These are phyloP conservation scores for Synanthedon tipuliformis DNA, from an alignment of 2,888 invertebrate genomes.

Conservation along the genomic window DNA sequence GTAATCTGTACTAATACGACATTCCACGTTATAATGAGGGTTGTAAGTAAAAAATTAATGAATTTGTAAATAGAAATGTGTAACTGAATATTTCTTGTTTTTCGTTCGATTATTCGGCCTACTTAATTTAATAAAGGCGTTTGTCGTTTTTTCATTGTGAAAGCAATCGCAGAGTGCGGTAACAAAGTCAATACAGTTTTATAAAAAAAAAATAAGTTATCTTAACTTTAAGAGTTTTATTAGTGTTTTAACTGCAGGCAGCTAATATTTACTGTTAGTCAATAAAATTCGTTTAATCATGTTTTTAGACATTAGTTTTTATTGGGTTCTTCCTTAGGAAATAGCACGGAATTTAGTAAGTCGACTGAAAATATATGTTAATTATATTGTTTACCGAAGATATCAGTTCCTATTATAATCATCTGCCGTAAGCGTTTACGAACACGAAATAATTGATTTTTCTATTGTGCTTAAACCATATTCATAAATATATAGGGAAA, in stretches of 20 bases:
- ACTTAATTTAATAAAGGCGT: constrained; percentile 8
- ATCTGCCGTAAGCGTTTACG: neutral
- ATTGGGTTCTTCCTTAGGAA: no score
- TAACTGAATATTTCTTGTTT: constrained; percentile 31
- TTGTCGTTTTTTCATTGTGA: neutral
- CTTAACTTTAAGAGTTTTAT: neutral
- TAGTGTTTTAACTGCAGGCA: constrained; percentile 41
- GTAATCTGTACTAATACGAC: constrained; percentile 44
- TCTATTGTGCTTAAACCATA: no score
- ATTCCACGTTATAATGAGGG: constrained; percentile 53
- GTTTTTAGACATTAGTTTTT: no score
- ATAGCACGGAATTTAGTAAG: neutral
- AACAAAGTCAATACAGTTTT: constrained; percentile 1
- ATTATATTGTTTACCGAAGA: neutral
- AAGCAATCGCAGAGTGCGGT: constrained; percentile 4
- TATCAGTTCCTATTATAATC: constrained; percentile 18
- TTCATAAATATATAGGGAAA: no score
- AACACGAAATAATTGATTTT: neutral
- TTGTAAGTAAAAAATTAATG: constrained; percentile 39
- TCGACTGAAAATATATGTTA: neutral
- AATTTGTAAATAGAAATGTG: constrained; percentile 46
- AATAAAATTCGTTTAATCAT: no score
- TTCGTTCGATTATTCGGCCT: constrained; percentile 52
- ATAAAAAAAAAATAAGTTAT: no score
- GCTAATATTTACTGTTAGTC: constrained; percentile 22